Evolutionary conservation across 2,888 invertebrate species (phyloP), one percentile per base, ranked within the genome.

Genomic region (Rhabditoides inermis): DNA sequence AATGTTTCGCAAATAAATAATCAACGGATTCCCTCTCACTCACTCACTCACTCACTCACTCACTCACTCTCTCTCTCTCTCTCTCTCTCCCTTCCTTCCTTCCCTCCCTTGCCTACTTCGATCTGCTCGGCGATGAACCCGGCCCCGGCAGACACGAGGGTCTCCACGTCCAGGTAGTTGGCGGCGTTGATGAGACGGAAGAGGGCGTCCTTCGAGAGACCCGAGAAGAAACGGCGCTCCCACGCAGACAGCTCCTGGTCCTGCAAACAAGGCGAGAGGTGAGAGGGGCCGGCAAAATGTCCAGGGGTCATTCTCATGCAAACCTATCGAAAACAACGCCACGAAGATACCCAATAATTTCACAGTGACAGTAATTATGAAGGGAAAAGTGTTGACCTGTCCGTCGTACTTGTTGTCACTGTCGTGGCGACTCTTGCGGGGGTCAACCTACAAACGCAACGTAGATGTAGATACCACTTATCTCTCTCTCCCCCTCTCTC

Each of bases 101-200:
- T 7, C 10, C n/a, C 7, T 10, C 7, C 18, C 18, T 20, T 12
- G 18, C 18, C 18, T 20, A 48, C 53, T 39, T 46, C 48, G 18
- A 46, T 26, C 39, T 49, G 30, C 39, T 53, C 53, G 3, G 49
- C 44, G 27, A 53, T 30, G 25, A 49, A 53, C 3, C 7, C 25
- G 10, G 49, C 22, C 5, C 54, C 54, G 10, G 54, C 44, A 18
- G 39, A 45, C 12, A 32, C 30, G 10, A 54, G 44, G 2, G 37
- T 25, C 2, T 50, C 45, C 4, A 54, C 32, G 36, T 54, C 54
- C 26, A 54, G 49, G 37, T 45, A 54, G 32, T 49, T 53, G 26
- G 53, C 53, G 5, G 53, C 41, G 30, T 53, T 53, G n/a, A 53
- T 41, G 27, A 53, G 26, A 3, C 30, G 27, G 39, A 49, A 49